Evolutionary conservation across 1,140 invertebrate genomes (phyloP).

Genomic region (Adelges cooleyi): DNA sequence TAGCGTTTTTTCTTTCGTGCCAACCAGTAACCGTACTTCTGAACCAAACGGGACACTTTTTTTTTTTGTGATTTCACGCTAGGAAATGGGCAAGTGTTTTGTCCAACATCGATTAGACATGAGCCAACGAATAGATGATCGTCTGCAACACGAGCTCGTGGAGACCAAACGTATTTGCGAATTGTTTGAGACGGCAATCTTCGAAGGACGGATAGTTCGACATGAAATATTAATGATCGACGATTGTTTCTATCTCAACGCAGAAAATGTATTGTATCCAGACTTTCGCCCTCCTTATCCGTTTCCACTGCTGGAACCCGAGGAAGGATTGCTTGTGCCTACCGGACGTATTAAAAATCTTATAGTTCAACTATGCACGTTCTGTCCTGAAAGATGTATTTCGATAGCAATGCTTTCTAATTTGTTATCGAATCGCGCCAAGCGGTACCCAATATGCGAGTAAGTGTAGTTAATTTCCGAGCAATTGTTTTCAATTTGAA

Average conservation of each 20-base stretch:
- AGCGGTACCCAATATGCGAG: neutral
- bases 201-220: neutral
- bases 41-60: too few relatives aligned
- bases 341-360: neutral
- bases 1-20: neutral
- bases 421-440: neutral
- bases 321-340: neutral
- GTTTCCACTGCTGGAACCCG: neutral
- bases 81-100: neutral
- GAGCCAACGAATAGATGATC: neutral
- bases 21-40: too few relatives aligned
- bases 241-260: neutral
- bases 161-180: constrained; percentile 1
- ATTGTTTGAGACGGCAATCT: neutral
- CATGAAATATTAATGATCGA: neutral
- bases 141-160: neutral
- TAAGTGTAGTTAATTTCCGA: neutral
- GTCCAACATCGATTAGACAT: neutral
- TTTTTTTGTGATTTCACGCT: neutral
- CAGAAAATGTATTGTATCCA: neutral
- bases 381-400: neutral
- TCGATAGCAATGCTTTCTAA: neutral
- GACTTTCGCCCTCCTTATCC: neutral
- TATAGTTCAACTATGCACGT: neutral
- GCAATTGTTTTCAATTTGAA: too few relatives aligned